These are phyloP conservation scores for Solenopsis fugax DNA, from an alignment of 1,140 invertebrate species.

Conservation along the genomic window DNA sequence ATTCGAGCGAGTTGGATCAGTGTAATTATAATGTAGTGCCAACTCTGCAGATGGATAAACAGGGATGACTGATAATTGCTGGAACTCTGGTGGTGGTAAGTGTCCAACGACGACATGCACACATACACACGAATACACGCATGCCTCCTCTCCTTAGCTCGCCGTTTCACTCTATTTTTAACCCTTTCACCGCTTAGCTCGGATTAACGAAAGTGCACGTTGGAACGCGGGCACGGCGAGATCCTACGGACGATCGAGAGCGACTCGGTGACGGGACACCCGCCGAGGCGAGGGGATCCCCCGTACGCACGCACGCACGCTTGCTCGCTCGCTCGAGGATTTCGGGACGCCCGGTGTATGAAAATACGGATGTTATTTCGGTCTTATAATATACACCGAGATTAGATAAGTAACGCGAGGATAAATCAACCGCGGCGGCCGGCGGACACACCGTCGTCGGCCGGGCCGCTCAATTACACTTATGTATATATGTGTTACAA, in stretches of 20 bases:
- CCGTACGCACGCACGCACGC: no score
- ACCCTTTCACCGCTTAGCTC: background rate
- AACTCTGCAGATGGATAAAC: slow-evolving; percentile 86
- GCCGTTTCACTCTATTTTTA: no score
- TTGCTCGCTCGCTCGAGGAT: no score
- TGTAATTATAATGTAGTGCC: slow-evolving; percentile 83
- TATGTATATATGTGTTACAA: background rate
- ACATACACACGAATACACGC: background rate
- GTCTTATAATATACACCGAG: slow-evolving; percentile 34
- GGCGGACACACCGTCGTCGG: background rate
- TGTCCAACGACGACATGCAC: slow-evolving; percentile 52
- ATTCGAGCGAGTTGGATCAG: slow-evolving; percentile 79
- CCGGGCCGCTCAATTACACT: slow-evolving; percentile 4
- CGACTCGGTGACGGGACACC: no score
- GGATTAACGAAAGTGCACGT: background rate
- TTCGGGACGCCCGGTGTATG: slow-evolving; percentile 7
- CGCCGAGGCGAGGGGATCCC: no score
- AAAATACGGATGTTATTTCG: slow-evolving; percentile 49
- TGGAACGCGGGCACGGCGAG: no score
- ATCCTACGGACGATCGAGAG: background rate
- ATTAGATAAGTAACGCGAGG: slow-evolving; percentile 52
- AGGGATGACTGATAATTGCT: slow-evolving; percentile 89
- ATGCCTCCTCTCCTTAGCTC: background rate
- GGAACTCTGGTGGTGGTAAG: slow-evolving; percentile 89
- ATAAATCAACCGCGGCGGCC: slow-evolving; percentile 23